Conservation (phyloP, 2,888 invertebrate species). For the Aromia moschata region DNA sequence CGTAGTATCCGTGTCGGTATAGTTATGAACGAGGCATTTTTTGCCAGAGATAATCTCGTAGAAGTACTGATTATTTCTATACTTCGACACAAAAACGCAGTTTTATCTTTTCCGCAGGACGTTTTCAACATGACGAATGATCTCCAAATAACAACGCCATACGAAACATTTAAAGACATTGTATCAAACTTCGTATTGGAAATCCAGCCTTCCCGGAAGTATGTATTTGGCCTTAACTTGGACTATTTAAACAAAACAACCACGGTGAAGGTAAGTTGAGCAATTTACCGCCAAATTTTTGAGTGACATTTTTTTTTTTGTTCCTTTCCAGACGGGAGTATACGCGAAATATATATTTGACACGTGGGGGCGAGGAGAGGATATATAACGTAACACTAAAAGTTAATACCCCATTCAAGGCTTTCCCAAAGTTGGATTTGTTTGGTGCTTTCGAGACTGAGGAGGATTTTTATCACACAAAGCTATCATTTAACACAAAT, state of each 20-base stretch:
- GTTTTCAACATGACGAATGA: slow-evolving; percentile 67
- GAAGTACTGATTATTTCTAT: no score
- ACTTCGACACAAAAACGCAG: neutral
- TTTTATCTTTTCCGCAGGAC: slow-evolving; percentile 54
- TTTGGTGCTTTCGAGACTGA: slow-evolving; percentile 49
- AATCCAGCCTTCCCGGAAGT: slow-evolving; percentile 61
- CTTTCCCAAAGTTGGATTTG: slow-evolving; percentile 64
- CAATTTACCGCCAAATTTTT: neutral
- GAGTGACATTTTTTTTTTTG: neutral
- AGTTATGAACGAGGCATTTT: neutral
- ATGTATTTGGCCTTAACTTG: slow-evolving; percentile 64
- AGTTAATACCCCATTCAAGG: slow-evolving; percentile 67
- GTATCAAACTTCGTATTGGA: slow-evolving; percentile 65
- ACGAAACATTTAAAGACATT: slow-evolving; percentile 62
- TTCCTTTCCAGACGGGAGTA: slow-evolving; percentile 62
- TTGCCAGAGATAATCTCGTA: no score
- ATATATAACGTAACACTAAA: slow-evolving; percentile 64
- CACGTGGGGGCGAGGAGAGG: slow-evolving; percentile 46
- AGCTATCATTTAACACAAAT: slow-evolving; percentile 64
- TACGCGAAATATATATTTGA: slow-evolving; percentile 66
- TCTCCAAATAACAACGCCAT: slow-evolving; percentile 68
- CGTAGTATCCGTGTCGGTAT: neutral
- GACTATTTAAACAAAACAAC: slow-evolving; percentile 60
- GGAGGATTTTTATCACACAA: slow-evolving; percentile 65
- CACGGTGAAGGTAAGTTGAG: slow-evolving; percentile 61